Percentiles rank a stretch among this genome's conserved stretches.
phyloP scores from a whole-genome alignment of 1,140 invertebrate species.

The Drosophila leontia region DNA sequence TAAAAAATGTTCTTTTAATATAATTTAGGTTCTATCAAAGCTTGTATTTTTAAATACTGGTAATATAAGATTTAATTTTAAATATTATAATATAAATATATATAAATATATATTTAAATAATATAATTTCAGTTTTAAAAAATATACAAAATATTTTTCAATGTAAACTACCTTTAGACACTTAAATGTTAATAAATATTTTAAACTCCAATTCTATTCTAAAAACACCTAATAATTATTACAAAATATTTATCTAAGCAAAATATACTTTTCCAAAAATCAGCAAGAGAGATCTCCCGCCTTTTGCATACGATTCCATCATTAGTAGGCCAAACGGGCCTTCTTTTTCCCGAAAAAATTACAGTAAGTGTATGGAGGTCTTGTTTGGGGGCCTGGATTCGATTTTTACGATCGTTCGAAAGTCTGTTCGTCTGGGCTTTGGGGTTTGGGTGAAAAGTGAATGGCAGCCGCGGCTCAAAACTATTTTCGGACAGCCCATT shows the following conservation, averaged over 20 bases:
- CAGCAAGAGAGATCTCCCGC: neutral
- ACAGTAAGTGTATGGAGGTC: conserved; percentile 34
- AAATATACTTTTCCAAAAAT: neutral
- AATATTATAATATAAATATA: neutral
- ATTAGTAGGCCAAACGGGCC: conserved; percentile 26
- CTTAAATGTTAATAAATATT: neutral
- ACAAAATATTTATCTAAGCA: neutral
- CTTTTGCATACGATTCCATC: neutral
- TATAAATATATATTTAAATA: neutral
- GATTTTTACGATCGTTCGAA: conserved; percentile 74
- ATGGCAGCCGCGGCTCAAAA: conserved; percentile 59
- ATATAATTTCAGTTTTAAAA: too few relatives aligned
- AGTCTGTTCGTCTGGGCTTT: conserved; percentile 66
- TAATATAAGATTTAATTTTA: neutral
- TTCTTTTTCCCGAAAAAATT: conserved; percentile 26
- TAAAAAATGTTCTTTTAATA: neutral
- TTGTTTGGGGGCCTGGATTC: conserved; percentile 60
- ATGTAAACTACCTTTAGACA: neutral
- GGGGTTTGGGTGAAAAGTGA: conserved; percentile 79
- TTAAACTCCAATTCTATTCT: neutral
- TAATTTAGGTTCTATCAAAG: neutral
- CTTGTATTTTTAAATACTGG: too few relatives aligned
- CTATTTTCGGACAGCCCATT: conserved; percentile 58
- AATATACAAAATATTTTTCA: neutral
- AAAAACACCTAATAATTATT: neutral